Base-by-base conservation (phyloP, 1,140 invertebrate species). In the Trigoniulus corallinus region DNA sequence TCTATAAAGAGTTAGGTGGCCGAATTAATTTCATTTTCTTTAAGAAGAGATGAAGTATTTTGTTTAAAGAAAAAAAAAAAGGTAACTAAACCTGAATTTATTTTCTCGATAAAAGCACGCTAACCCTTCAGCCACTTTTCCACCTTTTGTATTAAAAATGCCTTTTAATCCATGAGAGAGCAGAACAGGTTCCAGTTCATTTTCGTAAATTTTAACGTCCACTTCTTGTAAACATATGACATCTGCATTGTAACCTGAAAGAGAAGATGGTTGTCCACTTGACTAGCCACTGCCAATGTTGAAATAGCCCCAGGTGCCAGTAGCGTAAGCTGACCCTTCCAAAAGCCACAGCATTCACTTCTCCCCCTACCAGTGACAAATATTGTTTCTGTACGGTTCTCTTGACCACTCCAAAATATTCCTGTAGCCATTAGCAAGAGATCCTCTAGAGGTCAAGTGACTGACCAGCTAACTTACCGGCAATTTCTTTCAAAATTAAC, bases 211-310 rank as follows among this genome's bases (percentile, higher is more conserved):
- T 68, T 82, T 86, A 12, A 58, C 62, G 64, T 94, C 89, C 0
- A 93, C 84, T 74, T 96, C 91, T 78, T 96, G 91, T 13, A 96
- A 67, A 60, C 88, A 94, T 34, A 92, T 72, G 42, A 95, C 70
- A 67, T 96, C 89, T 26, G 78, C 76, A 70, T 93, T 84, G 58
- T 91, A 95, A 18, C 86, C 86, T 78, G 55, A 48, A 67, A 60
- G 55, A n/a, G n/a, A 40, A 53, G 53, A 52, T 18, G 21, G 20
- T 52, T 27, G 29, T 34, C 7, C 15, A 7, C 15, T 34, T 7
- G 29, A 34, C 29, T 34, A 34, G 29, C 7, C 29, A 34, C 7
- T 34, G 29, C n/a, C n/a, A n/a, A n/a, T n/a, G n/a, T n/a, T n/a
- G n/a, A n/a, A n/a, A n/a, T n/a, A n/a, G n/a, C n/a, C n/a, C n/a